phyloP scores from a whole-genome alignment of 2,113 vertebrate genomes.

The Maccullochella peelii region DNA sequence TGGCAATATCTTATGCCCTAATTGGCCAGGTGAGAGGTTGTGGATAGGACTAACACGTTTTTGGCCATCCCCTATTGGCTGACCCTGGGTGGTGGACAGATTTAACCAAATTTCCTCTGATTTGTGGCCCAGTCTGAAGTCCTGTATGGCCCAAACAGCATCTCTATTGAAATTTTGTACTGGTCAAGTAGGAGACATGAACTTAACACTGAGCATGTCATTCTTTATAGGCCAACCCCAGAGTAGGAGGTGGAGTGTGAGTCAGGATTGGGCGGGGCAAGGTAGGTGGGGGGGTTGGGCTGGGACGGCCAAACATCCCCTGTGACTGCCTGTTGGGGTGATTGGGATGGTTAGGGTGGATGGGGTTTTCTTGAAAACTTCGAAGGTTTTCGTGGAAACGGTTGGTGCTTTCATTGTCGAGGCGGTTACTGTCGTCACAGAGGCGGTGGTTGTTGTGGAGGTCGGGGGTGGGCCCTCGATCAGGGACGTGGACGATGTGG shows the following conservation, averaged over 20 bases:
- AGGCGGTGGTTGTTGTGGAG: slow-evolving; percentile 69
- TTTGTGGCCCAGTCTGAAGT: background rate
- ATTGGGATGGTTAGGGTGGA: slow-evolving; percentile 77
- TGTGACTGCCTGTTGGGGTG: slow-evolving; percentile 80
- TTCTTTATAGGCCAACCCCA: slow-evolving; percentile 78
- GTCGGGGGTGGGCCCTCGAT: slow-evolving; percentile 87
- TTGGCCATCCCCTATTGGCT: background rate
- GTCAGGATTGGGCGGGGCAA: slow-evolving; percentile 72
- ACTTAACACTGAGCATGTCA: slow-evolving; percentile 19
- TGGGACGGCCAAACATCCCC: slow-evolving; percentile 61
- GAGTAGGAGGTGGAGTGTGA: slow-evolving; percentile 72
- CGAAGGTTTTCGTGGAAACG: slow-evolving; percentile 78
- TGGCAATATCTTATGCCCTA: background rate
- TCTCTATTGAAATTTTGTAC: background rate
- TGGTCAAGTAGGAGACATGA: background rate
- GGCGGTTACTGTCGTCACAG: slow-evolving; percentile 56
- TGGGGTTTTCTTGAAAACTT: slow-evolving; percentile 75
- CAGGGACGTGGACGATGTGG: slow-evolving; percentile 86
- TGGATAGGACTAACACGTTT: background rate
- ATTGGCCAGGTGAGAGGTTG: slow-evolving; percentile 16
- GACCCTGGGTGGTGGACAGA: background rate
- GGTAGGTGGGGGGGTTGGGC: slow-evolving; percentile 73
- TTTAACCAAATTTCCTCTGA: background rate
- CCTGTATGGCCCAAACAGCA: background rate
- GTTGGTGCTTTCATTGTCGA: slow-evolving; percentile 64